Conservation (phyloP, 2,888 invertebrate species). For the Eupithecia subumbrata region DNA sequence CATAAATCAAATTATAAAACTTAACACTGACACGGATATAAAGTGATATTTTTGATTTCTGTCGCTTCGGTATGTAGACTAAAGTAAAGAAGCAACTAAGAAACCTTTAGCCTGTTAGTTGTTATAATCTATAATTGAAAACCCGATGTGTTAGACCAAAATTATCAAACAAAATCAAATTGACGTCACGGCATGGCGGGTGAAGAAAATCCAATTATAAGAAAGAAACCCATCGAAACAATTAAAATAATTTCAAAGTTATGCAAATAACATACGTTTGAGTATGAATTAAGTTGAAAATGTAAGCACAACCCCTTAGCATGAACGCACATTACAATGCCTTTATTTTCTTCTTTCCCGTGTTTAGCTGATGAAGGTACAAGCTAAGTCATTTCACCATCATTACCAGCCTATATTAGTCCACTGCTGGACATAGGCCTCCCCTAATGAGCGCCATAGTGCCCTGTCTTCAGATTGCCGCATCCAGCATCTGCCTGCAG, state of each 20-base stretch:
- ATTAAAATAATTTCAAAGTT: slow-evolving; percentile 27
- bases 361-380: slow-evolving; percentile 16
- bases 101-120: no score
- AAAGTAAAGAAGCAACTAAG: no score
- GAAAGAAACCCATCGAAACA: slow-evolving; percentile 12
- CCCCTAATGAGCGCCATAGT: no score
- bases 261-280: slow-evolving; percentile 30
- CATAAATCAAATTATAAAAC: no score
- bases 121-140: background rate
- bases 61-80: no score
- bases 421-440: no score
- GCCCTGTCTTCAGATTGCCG: no score
- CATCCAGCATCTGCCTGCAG: no score
- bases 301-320: slow-evolving; percentile 42
- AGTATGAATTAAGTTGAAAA: slow-evolving; percentile 36
- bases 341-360: slow-evolving; percentile 37
- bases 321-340: slow-evolving; percentile 45
- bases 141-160: background rate
- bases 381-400: slow-evolving; percentile 8
- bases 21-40: no score
- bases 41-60: no score
- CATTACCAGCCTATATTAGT: no score
- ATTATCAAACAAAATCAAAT: background rate
- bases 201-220: background rate
- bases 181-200: background rate